Conservation (phyloP, 2,113 vertebrate genomes). For the Boulengeromyrus knoepffleri region DNA sequence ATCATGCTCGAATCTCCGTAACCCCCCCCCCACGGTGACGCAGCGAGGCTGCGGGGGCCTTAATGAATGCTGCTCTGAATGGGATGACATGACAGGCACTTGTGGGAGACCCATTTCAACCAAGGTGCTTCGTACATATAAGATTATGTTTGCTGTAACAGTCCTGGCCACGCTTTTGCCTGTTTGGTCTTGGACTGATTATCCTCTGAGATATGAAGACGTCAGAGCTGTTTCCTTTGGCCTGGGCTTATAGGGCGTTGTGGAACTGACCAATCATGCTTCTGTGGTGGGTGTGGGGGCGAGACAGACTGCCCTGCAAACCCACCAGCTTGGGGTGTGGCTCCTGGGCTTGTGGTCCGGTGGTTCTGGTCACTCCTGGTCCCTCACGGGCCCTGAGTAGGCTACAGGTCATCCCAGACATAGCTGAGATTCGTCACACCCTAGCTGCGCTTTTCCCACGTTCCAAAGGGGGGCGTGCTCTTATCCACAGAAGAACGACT, state of each 20-base stretch:
- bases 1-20: slow-evolving; percentile 32
- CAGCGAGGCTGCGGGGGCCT: slow-evolving; percentile 24
- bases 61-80: slow-evolving; percentile 39
- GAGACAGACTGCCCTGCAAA: neutral
- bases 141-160: neutral
- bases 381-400: neutral
- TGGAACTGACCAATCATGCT: neutral
- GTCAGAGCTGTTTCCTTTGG: neutral
- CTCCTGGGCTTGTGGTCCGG: slow-evolving; percentile 14
- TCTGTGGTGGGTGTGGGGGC: slow-evolving; percentile 29
- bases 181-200: neutral
- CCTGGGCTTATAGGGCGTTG: neutral
- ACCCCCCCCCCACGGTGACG: slow-evolving; percentile 3
- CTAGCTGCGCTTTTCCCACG: neutral
- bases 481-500: neutral
- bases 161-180: neutral
- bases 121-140: slow-evolving; percentile 16
- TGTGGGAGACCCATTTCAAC: slow-evolving; percentile 24
- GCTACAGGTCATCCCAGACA: neutral
- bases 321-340: slow-evolving; percentile 25
- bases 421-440: neutral
- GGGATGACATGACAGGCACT: slow-evolving; percentile 23
- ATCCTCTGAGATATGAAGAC: neutral
- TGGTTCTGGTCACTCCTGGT: slow-evolving; percentile 39
- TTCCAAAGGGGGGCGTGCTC: neutral